A percentile compares a stretch with the other conserved stretches of the same genome.
Conservation (phyloP, 2,113 vertebrate genomes). For the Xenopus laevis region DNA sequence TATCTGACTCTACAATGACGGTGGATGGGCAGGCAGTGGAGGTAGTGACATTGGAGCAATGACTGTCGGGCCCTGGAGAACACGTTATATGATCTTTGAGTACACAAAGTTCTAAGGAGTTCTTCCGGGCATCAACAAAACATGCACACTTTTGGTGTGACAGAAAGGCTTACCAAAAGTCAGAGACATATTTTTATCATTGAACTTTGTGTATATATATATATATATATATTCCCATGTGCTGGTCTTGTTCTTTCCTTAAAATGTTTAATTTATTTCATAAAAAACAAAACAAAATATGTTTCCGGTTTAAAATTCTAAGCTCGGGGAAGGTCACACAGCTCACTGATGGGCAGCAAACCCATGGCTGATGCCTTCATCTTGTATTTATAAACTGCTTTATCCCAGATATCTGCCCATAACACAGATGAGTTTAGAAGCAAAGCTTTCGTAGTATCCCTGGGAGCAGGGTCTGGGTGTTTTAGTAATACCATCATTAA, state of each 20-base stretch:
- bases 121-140: not conserved
- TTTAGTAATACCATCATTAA: no score
- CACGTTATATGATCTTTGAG: slow-evolving; percentile 37
- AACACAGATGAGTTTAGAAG: slow-evolving; percentile 3
- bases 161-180: not conserved
- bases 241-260: not conserved
- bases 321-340: not conserved
- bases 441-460: not conserved
- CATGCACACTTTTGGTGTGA: not conserved
- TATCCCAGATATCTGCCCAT: not conserved
- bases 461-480: no score
- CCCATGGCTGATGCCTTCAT: not conserved
- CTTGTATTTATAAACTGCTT: not conserved
- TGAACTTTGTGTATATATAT: not conserved
- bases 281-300: not conserved
- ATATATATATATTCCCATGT: not conserved
- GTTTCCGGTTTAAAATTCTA: not conserved
- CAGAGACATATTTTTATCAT: not conserved
- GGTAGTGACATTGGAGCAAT: slow-evolving; percentile 94
- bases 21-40: slow-evolving; percentile 95
- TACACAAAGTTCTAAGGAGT: not conserved
- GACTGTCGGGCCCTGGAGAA: slow-evolving; percentile 50
- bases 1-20: slow-evolving; percentile 87
- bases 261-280: slow-evolving; percentile 33
- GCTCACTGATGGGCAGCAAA: not conserved